Percentiles rank a stretch among this genome's conserved stretches.
These are phyloP conservation scores for Busseola fusca DNA, from an alignment of 2,888 invertebrate species.

Conservation along the genomic window DNA sequence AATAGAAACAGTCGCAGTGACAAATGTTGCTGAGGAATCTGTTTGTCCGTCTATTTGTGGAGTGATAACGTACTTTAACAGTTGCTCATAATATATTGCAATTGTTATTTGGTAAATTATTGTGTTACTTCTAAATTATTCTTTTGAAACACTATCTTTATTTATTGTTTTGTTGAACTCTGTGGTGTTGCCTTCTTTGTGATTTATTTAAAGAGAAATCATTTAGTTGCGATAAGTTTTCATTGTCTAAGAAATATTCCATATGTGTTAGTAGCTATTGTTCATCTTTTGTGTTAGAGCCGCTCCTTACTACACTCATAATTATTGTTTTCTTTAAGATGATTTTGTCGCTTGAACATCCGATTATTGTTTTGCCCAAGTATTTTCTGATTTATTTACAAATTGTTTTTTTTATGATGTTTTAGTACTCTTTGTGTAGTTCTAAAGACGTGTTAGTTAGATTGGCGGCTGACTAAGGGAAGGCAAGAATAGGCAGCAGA, in stretches of 20 bases:
- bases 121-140: conserved; percentile 58
- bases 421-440: conserved; percentile 25
- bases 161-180: conserved; percentile 59
- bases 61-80: conserved; percentile 73
- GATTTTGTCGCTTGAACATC: conserved; percentile 29
- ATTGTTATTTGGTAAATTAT: conserved; percentile 57
- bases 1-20: conserved; percentile 70
- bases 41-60: conserved; percentile 70
- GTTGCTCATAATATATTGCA: conserved; percentile 62
- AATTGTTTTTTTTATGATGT: neutral
- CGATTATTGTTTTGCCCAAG: conserved; percentile 40
- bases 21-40: conserved; percentile 77
- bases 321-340: conserved; percentile 51
- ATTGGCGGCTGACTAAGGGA: no score
- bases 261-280: conserved; percentile 57
- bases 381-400: conserved; percentile 29
- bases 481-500: no score
- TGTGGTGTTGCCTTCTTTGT: conserved; percentile 47
- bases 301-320: conserved; percentile 21
- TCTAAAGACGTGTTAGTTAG: neutral
- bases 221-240: conserved; percentile 48
- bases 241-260: conserved; percentile 54
- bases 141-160: conserved; percentile 51
- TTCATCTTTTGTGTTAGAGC: conserved; percentile 49
- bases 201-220: conserved; percentile 46